Evolutionary conservation across 2,888 invertebrate species (phyloP), one percentile per base, ranked within the genome.

Genomic region (Galerucella pusilla): DNA sequence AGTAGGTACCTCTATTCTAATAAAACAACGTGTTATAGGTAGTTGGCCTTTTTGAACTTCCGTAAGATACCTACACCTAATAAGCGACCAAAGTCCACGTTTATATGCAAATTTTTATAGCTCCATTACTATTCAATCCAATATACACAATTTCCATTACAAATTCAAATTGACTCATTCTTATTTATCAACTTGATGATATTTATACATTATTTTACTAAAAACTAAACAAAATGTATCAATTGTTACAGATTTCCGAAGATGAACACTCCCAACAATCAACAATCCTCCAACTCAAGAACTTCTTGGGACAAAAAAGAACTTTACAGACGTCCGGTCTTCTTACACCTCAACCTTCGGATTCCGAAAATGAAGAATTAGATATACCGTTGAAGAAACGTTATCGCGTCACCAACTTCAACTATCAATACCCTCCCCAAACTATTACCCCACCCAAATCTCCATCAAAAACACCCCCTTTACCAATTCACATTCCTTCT

Each of bases 291-390:
- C 81, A 82, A 74, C 79, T 83, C 5, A 78, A 81, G 49, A 79
- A 79, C 42, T 81, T 83, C 35, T 71, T 85, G 76, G 83, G 82
- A 6, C 84, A 85, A 69, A 83, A 86, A 78, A 79, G 84, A 45
- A 75, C 83, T 2, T 76, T 78, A 5, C 82, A 83, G 6, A 80
- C 82, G 6, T 77, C 80, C 81, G 81, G 84, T 52, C 84, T 86
- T 0, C 83, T 94, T 73, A 96, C 96, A 3, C 96, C 96, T 0
- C 95, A 96, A 86, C 94, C 95, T 25, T 96, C 96, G 0, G 96
- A 96, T 86, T 94, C 94, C 0, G 96, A 96, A 88, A 87, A 88
- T 75, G 87, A 88, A 77, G 79, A 88, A 67, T 79, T 84, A 61
- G 87, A 87, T 61, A 85, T 85, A 68, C 87, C 87, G 81, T 87